A percentile compares a stretch with the other conserved stretches of the same genome.
Evolutionary conservation across 1,140 invertebrate genomes (phyloP).

Genomic region (Oreohelix idahoensis): DNA sequence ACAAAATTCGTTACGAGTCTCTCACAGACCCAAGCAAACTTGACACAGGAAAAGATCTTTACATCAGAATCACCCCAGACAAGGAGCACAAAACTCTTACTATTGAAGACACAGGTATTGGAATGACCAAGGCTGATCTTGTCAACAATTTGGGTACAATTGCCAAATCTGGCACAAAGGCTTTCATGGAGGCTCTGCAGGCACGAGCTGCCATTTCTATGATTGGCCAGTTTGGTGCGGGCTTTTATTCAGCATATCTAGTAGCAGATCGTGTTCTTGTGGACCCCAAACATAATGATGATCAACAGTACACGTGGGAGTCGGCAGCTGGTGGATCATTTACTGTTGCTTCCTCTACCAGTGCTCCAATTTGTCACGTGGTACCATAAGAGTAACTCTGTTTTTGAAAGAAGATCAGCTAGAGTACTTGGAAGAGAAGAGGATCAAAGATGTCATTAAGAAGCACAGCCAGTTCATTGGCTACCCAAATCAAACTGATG

Average conservation of each 20-base stretch:
- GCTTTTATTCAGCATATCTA: slow-evolving; percentile 98
- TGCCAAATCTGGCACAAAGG: slow-evolving; percentile 95
- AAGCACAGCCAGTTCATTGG: slow-evolving; percentile 99
- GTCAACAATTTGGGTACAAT: slow-evolving; percentile 97
- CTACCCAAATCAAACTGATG: slow-evolving; percentile 94
- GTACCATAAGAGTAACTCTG: slow-evolving; percentile 91
- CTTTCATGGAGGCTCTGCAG: slow-evolving; percentile 94
- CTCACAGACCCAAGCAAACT: slow-evolving; percentile 89
- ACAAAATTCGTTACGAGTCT: slow-evolving; percentile 87
- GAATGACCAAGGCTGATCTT: slow-evolving; percentile 96
- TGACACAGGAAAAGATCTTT: slow-evolving; percentile 88
- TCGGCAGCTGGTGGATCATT: slow-evolving; percentile 94
- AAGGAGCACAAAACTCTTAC: slow-evolving; percentile 90
- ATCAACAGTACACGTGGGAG: slow-evolving; percentile 95
- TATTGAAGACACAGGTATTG: slow-evolving; percentile 94
- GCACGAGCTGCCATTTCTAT: slow-evolving; percentile 95
- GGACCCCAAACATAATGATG: slow-evolving; percentile 95
- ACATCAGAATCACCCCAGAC: slow-evolving; percentile 93
- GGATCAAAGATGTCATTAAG: slow-evolving; percentile 97
- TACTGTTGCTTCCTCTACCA: slow-evolving; percentile 86
- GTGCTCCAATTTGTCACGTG: slow-evolving; percentile 92
- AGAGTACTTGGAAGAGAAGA: slow-evolving; percentile 92
- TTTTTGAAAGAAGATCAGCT: slow-evolving; percentile 93
- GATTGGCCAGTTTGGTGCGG: slow-evolving; percentile 98
- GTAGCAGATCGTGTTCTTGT: slow-evolving; percentile 95